phyloP scores from a whole-genome alignment of 2,113 vertebrate species.

The Rhizomys pruinosus region DNA sequence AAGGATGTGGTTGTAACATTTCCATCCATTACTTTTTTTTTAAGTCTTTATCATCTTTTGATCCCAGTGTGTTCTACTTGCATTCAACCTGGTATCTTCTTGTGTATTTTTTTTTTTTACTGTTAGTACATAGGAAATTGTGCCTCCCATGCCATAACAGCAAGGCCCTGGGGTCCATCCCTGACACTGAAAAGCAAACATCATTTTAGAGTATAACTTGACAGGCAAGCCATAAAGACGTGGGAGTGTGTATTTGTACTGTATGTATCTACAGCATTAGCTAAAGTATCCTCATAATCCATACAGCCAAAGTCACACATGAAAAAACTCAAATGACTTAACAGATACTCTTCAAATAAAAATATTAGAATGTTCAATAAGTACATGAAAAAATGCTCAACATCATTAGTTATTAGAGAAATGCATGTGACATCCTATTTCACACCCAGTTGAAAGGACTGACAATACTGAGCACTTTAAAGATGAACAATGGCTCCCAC shows the following conservation, averaged over 20 bases:
- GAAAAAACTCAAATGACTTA: constrained; percentile 9
- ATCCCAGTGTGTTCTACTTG: too few species aligned
- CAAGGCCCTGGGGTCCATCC: neutral
- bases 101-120: too few species aligned
- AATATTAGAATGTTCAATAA: neutral
- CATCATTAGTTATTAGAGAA: constrained; percentile 2
- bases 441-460: neutral
- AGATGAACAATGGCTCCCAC: neutral
- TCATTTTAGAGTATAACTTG: neutral
- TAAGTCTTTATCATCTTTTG: too few species aligned
- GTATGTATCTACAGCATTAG: neutral
- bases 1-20: too few species aligned
- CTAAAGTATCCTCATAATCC: neutral
- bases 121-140: too few species aligned
- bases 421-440: neutral
- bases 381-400: constrained; percentile 15
- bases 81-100: too few species aligned
- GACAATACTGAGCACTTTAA: neutral
- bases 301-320: neutral
- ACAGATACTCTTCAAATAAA: constrained; percentile 50
- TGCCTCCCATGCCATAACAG: too few species aligned
- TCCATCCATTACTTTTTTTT: too few species aligned
- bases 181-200: neutral
- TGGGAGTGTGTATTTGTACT: neutral
- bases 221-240: neutral